phyloP scores from a whole-genome alignment of 2,888 invertebrate genomes.

The Euzetes globulus region DNA sequence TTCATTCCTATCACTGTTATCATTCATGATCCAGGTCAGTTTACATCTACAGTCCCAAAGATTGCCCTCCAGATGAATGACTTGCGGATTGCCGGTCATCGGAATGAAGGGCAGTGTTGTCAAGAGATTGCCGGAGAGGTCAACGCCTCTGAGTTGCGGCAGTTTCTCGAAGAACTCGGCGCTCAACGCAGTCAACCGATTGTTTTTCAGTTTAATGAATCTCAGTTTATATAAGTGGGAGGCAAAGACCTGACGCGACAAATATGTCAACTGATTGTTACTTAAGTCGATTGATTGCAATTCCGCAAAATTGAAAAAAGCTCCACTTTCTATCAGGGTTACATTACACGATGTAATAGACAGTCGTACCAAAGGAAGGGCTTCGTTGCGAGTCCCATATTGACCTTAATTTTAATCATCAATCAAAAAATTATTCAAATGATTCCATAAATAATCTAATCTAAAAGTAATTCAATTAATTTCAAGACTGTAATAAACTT shows the following conservation, averaged over 20 bases:
- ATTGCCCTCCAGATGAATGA: constrained; percentile 21
- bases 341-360: constrained; percentile 30
- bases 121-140: constrained; percentile 22
- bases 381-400: constrained; percentile 34
- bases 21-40: constrained; percentile 29
- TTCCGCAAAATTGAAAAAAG: constrained; percentile 35
- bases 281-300: constrained; percentile 33
- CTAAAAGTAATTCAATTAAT: neutral
- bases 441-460: neutral
- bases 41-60: constrained; percentile 33
- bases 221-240: constrained; percentile 33
- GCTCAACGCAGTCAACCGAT: constrained; percentile 16
- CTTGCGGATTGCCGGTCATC: constrained; percentile 24
- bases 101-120: constrained; percentile 29
- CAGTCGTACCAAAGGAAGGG: constrained; percentile 27
- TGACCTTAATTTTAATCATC: constrained; percentile 30
- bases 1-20: constrained; percentile 28
- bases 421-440: neutral
- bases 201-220: constrained; percentile 19
- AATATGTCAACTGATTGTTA: constrained; percentile 30
- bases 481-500: neutral
- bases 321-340: constrained; percentile 31
- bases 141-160: constrained; percentile 30
- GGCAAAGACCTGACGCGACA: constrained; percentile 31
- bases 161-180: constrained; percentile 35